Evolutionary conservation across 1,140 invertebrate species (phyloP).

Genomic region (Philotrypesis tridentata): DNA sequence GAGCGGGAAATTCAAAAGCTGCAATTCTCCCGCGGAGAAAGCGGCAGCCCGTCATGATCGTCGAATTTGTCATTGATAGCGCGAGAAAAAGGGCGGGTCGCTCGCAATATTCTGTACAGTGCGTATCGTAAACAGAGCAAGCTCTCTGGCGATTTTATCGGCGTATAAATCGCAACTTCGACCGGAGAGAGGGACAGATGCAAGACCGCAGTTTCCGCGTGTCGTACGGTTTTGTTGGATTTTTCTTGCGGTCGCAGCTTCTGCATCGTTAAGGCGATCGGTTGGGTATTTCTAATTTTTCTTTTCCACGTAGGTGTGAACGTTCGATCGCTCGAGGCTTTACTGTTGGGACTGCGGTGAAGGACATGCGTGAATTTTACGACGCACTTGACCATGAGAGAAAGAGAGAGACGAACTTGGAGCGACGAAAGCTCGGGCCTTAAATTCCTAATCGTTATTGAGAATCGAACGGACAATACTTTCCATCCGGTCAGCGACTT

Average conservation of each 20-base stretch:
- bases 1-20: not conserved
- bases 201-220: not conserved
- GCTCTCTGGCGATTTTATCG: not conserved
- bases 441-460: too few relatives aligned
- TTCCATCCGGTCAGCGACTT: too few relatives aligned
- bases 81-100: not conserved
- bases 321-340: not conserved
- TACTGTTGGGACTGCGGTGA: not conserved
- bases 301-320: too few relatives aligned
- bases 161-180: not conserved
- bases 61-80: constrained; percentile 39
- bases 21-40: not conserved
- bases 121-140: not conserved
- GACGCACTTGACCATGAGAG: not conserved
- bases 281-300: too few relatives aligned
- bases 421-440: too few relatives aligned
- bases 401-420: too few relatives aligned
- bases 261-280: too few relatives aligned
- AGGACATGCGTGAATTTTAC: not conserved
- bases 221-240: not conserved
- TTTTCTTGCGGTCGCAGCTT: too few relatives aligned
- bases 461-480: too few relatives aligned
- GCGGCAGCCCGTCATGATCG: constrained; percentile 19
- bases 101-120: not conserved
- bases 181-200: not conserved